Evolutionary conservation across 2,888 invertebrate species (phyloP).

Genomic region (Holacanthella duospinosa): DNA sequence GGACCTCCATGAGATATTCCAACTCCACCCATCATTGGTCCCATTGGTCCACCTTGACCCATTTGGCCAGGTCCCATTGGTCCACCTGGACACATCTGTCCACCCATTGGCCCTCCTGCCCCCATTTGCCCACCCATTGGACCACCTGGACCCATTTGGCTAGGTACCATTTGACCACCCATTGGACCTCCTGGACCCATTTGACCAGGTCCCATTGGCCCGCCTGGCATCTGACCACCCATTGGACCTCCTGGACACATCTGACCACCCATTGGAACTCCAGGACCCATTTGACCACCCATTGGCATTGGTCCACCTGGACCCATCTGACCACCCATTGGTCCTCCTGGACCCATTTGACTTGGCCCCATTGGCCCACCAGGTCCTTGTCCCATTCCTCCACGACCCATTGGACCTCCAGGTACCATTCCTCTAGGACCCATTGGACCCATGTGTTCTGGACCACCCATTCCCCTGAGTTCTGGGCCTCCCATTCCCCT

Average conservation of each 20-base stretch:
- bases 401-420: slow-evolving; percentile 38
- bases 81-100: slow-evolving; percentile 40
- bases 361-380: slow-evolving; percentile 18
- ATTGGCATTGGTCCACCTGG: slow-evolving; percentile 3
- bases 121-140: slow-evolving; percentile 9
- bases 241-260: slow-evolving; percentile 24
- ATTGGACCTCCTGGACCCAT: slow-evolving; percentile 17
- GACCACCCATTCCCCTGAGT: slow-evolving; percentile 8
- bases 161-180: slow-evolving; percentile 37
- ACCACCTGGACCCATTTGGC: slow-evolving; percentile 38
- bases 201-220: slow-evolving; percentile 30
- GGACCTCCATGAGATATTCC: not conserved
- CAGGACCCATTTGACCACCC: slow-evolving; percentile 12
- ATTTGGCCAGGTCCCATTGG: slow-evolving; percentile 40
- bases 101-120: slow-evolving; percentile 30
- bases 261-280: slow-evolving; percentile 23
- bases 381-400: slow-evolving; percentile 38
- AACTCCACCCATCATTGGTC: not conserved
- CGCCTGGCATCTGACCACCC: slow-evolving; percentile 34
- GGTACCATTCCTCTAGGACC: slow-evolving; percentile 14
- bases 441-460: slow-evolving; percentile 41
- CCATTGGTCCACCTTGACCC: slow-evolving; percentile 41
- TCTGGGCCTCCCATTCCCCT: slow-evolving; percentile 8
- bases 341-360: slow-evolving; percentile 44
- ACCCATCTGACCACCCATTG: not conserved